Conservation (phyloP, 1,140 invertebrate genomes). For the Carcinoscorpius rotundicauda region DNA sequence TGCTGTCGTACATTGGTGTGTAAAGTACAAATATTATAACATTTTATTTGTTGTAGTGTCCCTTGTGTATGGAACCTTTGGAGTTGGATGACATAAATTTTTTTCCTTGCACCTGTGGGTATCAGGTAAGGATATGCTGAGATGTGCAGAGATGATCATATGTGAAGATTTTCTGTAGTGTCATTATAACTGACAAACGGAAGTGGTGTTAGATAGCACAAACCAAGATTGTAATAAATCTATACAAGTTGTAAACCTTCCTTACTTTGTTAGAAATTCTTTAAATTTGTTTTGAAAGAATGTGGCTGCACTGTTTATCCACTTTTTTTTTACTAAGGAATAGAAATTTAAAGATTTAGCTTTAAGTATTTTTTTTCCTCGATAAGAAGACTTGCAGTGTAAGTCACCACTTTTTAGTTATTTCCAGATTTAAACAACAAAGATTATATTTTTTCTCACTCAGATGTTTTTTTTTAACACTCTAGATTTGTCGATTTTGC, state of each 20-base stretch:
- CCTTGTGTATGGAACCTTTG: conserved; percentile 96
- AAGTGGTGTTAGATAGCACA: too few relatives aligned
- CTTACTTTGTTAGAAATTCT: too few relatives aligned
- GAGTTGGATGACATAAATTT: conserved; percentile 98
- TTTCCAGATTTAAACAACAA: neutral
- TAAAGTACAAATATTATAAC: too few relatives aligned
- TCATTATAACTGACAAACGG: neutral
- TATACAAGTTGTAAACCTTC: too few relatives aligned
- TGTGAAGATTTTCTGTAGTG: neutral
- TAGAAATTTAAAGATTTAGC: neutral
- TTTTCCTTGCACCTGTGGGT: conserved; percentile 98
- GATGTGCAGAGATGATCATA: too few relatives aligned
- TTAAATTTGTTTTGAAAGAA: too few relatives aligned
- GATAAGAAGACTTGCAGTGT: too few relatives aligned
- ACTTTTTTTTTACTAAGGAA: neutral
- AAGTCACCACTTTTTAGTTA: too few relatives aligned
- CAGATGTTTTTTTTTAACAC: neutral
- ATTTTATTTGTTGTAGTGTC: conserved; percentile 52
- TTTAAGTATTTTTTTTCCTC: too few relatives aligned
- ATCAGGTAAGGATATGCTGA: conserved; percentile 50
- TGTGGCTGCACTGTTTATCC: too few relatives aligned
- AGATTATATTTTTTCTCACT: neutral
- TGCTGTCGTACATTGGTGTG: too few relatives aligned
- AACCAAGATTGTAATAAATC: too few relatives aligned
- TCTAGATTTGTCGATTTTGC: conserved; percentile 81